A percentile compares a stretch with the other conserved stretches of the same genome.
Conservation (phyloP, 2,113 vertebrate species). For the Leptocoma aspasia region DNA sequence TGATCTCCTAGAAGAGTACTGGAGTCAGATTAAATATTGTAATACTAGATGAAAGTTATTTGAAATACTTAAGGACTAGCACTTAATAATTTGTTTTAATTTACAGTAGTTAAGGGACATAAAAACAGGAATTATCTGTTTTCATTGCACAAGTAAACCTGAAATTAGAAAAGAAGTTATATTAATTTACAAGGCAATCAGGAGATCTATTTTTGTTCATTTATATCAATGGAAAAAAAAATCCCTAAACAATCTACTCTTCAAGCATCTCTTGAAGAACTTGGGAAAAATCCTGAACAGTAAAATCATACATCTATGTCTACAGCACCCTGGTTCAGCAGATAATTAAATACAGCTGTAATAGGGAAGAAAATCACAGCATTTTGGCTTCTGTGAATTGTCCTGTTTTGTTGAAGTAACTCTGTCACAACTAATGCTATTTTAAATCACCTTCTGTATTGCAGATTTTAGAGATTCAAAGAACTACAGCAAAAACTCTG, state of each 20-base stretch:
- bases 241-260: background rate
- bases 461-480: background rate
- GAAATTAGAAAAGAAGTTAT: background rate
- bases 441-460: background rate
- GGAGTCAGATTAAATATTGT: background rate
- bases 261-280: background rate
- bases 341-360: background rate
- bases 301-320: background rate
- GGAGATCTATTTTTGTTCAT: background rate
- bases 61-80: background rate
- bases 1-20: background rate
- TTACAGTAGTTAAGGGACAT: background rate
- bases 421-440: background rate
- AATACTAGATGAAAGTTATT: background rate
- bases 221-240: background rate
- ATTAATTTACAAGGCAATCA: background rate
- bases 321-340: background rate
- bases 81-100: background rate
- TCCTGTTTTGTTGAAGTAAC: background rate
- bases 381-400: background rate
- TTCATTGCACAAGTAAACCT: background rate
- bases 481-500: background rate
- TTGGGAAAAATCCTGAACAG: background rate
- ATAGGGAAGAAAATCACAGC: background rate
- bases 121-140: background rate